Evolutionary conservation across 2,888 invertebrate species (phyloP), one percentile per base, ranked within the genome.

Genomic region (Macaria liturata): DNA sequence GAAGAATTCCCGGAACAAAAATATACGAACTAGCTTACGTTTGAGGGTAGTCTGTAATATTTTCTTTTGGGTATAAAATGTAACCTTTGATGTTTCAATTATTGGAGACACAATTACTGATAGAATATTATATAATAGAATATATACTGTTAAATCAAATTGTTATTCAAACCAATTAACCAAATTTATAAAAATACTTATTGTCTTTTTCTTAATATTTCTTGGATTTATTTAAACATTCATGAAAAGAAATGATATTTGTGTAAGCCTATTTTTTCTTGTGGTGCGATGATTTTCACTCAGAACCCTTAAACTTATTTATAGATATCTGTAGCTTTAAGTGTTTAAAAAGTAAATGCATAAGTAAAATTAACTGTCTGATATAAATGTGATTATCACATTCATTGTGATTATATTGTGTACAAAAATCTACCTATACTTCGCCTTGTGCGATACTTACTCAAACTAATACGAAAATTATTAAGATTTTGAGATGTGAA

Each of bases 291-390:
- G 4, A 9, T 42, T 58, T 61, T 64, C 59, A 86, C 88, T 89
- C 88, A 86, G 80, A 83, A 81, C 80, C 76, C 71, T 74, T 59
- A 65, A 49, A 66, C 69, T 63, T 62, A 49, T 53, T 52, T 69
- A 74, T 80, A 79, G 77, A 69, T 71, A 83, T 88, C 3, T 88
- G 84, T 90, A 91, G 91, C 91, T 91, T 91, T 91, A 90, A 90
- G 89, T 91, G 91, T 91, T 86, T 78, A 76, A 77, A 78, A 79
- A 80, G 74, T 77, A 80, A 83, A 79, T 73, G 81, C 84, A 78
- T 85, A 49, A 83, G 77, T 81, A 76, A 84, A 54, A 84, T 78
- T 5, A 44, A 50, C 5, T 32, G 3, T 9, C 34, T 37, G 34
- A 42, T 42, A 42, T 51, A 37, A 85, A 88, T 83, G 78, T 76